Base-by-base conservation (phyloP, 2,113 vertebrate genomes). In the Pygoscelis antarcticus region DNA sequence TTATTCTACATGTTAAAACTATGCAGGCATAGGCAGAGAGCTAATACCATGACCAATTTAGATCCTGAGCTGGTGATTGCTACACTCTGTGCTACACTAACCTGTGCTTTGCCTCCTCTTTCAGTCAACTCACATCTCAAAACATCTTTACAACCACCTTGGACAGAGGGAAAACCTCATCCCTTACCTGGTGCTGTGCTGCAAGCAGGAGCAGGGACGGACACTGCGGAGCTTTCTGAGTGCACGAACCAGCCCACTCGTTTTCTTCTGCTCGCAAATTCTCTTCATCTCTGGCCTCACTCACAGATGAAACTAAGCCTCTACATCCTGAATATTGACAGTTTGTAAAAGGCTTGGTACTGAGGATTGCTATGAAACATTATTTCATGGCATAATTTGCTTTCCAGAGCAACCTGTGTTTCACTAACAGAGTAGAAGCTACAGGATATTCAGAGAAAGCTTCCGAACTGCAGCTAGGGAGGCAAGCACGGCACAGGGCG, bases 271-370 rank as follows among this genome's bases (percentile, higher is more conserved):
- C 49, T 87, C 16, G 6, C 52, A 76, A 52, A 60, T 77, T 55
- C 57, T 51, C 71, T 44, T 65, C 74, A 58, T 64, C 30, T 82
- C 78, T 83, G 64, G 83, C 75, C 76, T 88, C 62, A 23, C 60
- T 55, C 13, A 0, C 82, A 61, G 74, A 70, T 51, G 42, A 77
- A 94, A 87, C 40, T 57, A 40, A 79, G 76, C 74, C 20, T 60
- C 84, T 89, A 22, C 22, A 7, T 82, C 87, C 89, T 65, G 69
- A 83, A 44, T 70, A 86, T 15, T 65, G 72, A 90, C 60, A 93
- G 87, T 47, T 88, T 70, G 3, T 79, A 70, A 82, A 95, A 79
- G n/a, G 60, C 79, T 94, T 42, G 47, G 42, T 9, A 14, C 69
- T 57, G 61, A 66, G 55, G 57, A 9, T 60, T 84, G 30, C 69